phyloP scores from a whole-genome alignment of 2,113 vertebrate genomes.

The Psittacara wagleri region DNA sequence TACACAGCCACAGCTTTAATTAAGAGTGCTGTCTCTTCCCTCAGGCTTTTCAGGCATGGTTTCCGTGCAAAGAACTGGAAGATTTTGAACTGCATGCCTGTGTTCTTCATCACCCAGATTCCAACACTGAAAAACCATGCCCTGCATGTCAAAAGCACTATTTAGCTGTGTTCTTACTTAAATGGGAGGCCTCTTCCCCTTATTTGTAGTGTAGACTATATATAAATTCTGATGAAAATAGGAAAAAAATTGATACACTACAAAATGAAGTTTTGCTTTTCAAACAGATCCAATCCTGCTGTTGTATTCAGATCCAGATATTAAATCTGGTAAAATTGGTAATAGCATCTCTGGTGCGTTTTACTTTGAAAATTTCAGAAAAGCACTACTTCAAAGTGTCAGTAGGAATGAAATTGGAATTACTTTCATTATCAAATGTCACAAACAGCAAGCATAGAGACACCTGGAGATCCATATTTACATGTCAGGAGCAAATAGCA shows the following conservation, averaged over 20 bases:
- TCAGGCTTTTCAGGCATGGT: neutral
- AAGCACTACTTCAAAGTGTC: neutral
- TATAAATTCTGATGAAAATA: neutral
- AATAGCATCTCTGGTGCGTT: neutral
- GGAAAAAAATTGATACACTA: neutral
- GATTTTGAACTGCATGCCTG: neutral
- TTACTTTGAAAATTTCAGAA: neutral
- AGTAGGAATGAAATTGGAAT: neutral
- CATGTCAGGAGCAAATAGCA: neutral
- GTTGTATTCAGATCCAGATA: neutral
- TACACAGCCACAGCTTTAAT: neutral
- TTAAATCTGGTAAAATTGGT: neutral
- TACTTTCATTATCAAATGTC: neutral
- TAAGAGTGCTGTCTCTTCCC: neutral
- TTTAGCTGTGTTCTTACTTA: neutral
- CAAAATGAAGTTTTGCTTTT: neutral
- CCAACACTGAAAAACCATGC: neutral
- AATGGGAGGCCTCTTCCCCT: neutral
- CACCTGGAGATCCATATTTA: neutral
- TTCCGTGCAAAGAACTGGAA: neutral
- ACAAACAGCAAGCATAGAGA: neutral
- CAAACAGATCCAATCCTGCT: neutral
- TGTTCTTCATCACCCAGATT: neutral
- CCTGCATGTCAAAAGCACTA: neutral
- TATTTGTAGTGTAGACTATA: neutral